Percentiles rank a stretch among this genome's conserved stretches.
These are phyloP conservation scores for Cathartes aura DNA, from an alignment of 2,113 vertebrate species.

Conservation along the genomic window DNA sequence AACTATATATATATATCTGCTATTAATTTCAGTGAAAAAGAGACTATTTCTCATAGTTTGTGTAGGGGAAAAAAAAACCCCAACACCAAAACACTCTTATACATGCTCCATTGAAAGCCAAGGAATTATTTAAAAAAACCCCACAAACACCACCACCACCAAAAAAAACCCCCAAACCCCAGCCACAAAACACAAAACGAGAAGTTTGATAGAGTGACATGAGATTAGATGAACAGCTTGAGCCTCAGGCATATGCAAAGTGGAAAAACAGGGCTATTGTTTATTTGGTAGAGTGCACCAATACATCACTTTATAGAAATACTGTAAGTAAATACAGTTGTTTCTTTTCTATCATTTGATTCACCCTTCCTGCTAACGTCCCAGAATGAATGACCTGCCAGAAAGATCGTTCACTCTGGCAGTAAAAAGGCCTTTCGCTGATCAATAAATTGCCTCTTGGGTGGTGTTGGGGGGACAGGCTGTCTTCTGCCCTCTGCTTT, in stretches of 20 bases:
- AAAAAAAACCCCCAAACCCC: neutral
- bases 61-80: rapidly evolving
- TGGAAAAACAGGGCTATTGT: neutral
- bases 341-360: neutral
- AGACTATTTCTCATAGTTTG: neutral
- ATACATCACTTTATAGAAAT: neutral
- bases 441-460: neutral
- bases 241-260: neutral
- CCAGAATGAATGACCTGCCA: neutral
- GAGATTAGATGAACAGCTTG: neutral
- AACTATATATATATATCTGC: neutral
- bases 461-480: neutral
- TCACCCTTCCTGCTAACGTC: neutral
- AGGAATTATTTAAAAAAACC: neutral
- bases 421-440: neutral
- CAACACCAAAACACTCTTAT: neutral
- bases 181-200: neutral
- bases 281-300: neutral
- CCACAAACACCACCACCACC: neutral
- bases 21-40: neutral
- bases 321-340: neutral
- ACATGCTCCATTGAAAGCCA: neutral
- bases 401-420: neutral
- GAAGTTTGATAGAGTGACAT: neutral
- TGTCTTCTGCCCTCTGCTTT: neutral